Base-by-base conservation (phyloP, 1,140 invertebrate genomes). In the Tribolium madens region DNA sequence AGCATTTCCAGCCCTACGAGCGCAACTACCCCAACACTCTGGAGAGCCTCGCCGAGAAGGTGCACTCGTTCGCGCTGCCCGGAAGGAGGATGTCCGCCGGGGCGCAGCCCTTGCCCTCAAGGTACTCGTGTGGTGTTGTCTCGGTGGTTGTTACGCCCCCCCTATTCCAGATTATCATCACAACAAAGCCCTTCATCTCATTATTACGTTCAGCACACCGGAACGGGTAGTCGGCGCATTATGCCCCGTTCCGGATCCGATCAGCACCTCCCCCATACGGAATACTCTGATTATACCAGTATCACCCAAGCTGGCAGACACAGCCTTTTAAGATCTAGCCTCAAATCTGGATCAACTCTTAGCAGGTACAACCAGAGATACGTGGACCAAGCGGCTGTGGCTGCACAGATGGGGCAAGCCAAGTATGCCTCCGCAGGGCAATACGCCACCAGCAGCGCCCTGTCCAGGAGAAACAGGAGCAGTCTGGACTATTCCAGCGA, bases 401-500 rank as follows among this genome's bases (percentile, higher is more conserved):
- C 84, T 78, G 89, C 79, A 75, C 87, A 81, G 75, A 85, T 84
- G 77, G 86, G 52, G 78, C 87, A 81, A 83, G 86, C 79, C 80
- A 88, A 84, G 76, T 85, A 84, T 60, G 80, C 76, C 15, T 64
- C 69, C 1, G 76, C 75, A 53, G 52, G 75, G 76, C 80, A 84
- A 76, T 81, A 84, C 74, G 78, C 79, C 17, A 78, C 76, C 36
- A 87, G 86, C 47, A 86, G 87, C 21, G 90, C 90, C 72, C 86
- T 91, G 69, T 90, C 91, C 0, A 89, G 93, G 83, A 88, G 93
- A 76, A 92, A 93, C 79, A 88, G 93, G 76, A 89, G 91, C 15
- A 92, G 93, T 50, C 87, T 96, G 78, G 95, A 96, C 86, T 97
- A 96, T 85, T 95, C 95, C 31, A 98, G 96, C 10, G 97, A 98